Evolutionary conservation across 2,113 vertebrate genomes (phyloP).

Genomic region (Aegithalos caudatus): DNA sequence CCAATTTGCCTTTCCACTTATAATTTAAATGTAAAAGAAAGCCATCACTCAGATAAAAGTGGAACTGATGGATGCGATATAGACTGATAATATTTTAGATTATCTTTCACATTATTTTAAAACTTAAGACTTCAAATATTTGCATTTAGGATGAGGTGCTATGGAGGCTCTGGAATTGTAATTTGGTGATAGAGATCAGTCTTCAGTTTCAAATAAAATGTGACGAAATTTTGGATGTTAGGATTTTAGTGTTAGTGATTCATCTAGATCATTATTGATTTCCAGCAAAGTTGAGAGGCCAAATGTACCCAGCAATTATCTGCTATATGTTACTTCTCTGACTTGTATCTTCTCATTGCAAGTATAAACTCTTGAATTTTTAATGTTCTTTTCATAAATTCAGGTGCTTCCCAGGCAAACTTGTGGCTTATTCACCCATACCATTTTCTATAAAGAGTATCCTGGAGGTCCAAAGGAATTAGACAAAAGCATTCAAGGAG

Average conservation of each 20-base stretch:
- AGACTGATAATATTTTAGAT: not conserved
- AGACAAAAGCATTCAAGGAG: constrained; percentile 94
- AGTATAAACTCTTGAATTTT: not conserved
- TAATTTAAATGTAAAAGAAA: not conserved
- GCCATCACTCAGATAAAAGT: not conserved
- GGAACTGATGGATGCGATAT: not conserved
- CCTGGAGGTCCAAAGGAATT: constrained; percentile 93
- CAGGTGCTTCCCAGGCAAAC: constrained; percentile 97
- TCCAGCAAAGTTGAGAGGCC: not conserved
- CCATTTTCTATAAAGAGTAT: constrained; percentile 97
- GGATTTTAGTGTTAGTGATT: not conserved
- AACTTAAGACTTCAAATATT: not conserved
- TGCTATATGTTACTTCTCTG: not conserved
- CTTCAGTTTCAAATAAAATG: not conserved
- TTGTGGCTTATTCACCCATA: constrained; percentile 96
- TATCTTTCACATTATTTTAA: not conserved
- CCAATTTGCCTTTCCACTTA: not conserved
- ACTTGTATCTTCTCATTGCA: not conserved
- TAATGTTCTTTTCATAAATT: not conserved
- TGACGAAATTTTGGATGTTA: not conserved
- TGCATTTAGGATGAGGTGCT: not conserved
- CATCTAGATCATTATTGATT: not conserved
- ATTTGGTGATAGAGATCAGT: not conserved
- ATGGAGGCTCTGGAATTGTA: not conserved
- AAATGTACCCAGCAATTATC: not conserved